These are phyloP conservation scores for Lithosia quadra DNA, from an alignment of 2,888 invertebrate species.

Conservation along the genomic window DNA sequence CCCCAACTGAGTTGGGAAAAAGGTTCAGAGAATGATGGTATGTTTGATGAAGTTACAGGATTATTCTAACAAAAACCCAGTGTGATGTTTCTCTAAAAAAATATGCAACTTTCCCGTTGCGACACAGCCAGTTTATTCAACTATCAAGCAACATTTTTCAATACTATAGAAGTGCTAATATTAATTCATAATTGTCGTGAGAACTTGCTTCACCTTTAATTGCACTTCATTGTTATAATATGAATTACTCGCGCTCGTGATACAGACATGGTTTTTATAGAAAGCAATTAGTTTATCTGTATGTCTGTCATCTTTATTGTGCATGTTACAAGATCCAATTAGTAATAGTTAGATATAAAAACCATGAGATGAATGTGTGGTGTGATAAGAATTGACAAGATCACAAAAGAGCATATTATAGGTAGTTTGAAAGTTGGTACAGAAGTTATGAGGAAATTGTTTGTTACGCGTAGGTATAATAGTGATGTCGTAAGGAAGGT, in stretches of 20 bases:
- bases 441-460: too few relatives aligned
- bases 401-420: neutral
- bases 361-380: neutral
- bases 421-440: too few relatives aligned
- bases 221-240: constrained; percentile 9
- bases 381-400: neutral
- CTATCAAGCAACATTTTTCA: neutral
- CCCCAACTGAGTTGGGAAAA: too few relatives aligned
- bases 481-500: neutral
- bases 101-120: neutral
- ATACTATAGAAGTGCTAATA: neutral
- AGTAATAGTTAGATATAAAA: neutral
- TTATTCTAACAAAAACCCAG: too few relatives aligned
- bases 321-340: neutral
- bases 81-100: neutral
- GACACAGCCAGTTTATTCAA: neutral
- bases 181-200: constrained; percentile 12
- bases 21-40: too few relatives aligned
- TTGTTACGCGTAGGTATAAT: neutral
- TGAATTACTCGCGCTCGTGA: constrained; percentile 7
- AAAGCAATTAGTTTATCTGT: constrained; percentile 5
- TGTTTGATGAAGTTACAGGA: too few relatives aligned
- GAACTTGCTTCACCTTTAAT: constrained; percentile 7
- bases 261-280: constrained; percentile 3
- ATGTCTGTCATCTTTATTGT: constrained; percentile 3